Evolutionary conservation across 2,113 vertebrate genomes (phyloP), one percentile per base, ranked within the genome.

Genomic region (Rousettus leschenaultii): DNA sequence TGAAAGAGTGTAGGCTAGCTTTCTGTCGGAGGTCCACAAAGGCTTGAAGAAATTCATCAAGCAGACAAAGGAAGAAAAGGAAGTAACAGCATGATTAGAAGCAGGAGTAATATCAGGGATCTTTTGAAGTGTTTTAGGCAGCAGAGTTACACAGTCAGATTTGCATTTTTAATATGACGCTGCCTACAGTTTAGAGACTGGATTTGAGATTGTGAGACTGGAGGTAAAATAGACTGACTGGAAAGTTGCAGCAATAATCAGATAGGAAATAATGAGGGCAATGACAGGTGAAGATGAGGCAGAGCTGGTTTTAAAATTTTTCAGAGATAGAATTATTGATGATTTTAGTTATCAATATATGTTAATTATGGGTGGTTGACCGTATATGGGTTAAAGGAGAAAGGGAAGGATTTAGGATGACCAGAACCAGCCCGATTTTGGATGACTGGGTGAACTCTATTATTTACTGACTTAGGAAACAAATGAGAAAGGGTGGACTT

Each of bases 21-120:
- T 35, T 66, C 88, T 73, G 86, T 78, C 90, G 61, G 61, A 77
- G 73, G 86, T 95, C 40, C 35, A 28, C 19, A 75, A 65, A 95
- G 55, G 40, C 61, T 93, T 45, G 30, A 82, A 86, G 87, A 90
- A 94, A 68, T 86, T 92, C 35, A 63, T 92, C 75, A 70, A 55
- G 48, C 21, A 71, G 75, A 40, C 26, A 38, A 53, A 70, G 45
- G 86, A 70, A 35, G n/a, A 86, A 90, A 70, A 33, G 38, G 26
- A 63, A 48, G 35, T 57, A 40, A 33, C 21, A 66, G 65, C 51
- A 16, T 3, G 48, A 57, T 33, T 83, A 33, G 57, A 73, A 66
- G 66, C 53, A 82, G 79, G 96, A 82, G 78, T 78, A 51, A 74
- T 48, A 63, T 63, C 24, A 82, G 51, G 73, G 53, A 71, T 94